Evolutionary conservation across 2,888 invertebrate genomes (phyloP).

Genomic region (Rugalucina vietnamica): DNA sequence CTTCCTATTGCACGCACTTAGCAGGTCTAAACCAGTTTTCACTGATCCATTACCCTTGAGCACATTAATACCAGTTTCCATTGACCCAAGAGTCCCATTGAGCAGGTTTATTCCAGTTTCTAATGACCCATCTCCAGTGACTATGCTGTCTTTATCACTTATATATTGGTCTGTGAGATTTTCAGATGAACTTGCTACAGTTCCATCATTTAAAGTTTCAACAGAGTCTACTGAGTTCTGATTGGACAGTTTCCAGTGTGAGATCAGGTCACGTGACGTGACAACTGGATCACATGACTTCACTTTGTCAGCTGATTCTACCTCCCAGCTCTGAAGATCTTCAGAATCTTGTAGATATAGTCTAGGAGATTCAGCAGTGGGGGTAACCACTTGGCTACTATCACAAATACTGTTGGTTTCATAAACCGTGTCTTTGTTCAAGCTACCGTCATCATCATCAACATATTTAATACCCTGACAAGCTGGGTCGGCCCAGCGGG

Average conservation of each 20-base stretch:
- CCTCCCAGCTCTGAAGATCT: conserved; percentile 45
- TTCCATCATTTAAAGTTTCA: not conserved
- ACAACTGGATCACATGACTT: conserved; percentile 51
- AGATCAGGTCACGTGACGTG: conserved; percentile 15
- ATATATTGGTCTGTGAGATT: conserved; percentile 2
- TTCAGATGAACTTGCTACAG: conserved; percentile 13
- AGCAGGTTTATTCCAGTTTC: too few relatives aligned
- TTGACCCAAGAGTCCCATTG: not conserved
- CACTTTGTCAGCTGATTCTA: conserved; percentile 38
- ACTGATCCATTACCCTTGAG: not conserved
- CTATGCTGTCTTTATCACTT: not conserved
- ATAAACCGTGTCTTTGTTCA: conserved; percentile 45
- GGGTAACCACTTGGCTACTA: conserved; percentile 70
- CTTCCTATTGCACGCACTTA: conserved; percentile 33
- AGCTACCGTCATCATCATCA: conserved; percentile 86
- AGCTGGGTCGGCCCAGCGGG: conserved; percentile 83
- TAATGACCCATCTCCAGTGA: not conserved
- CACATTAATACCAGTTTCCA: not conserved
- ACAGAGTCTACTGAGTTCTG: not conserved
- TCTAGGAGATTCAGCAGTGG: conserved; percentile 61
- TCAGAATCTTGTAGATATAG: conserved; percentile 59
- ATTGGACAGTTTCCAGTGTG: conserved; percentile 1
- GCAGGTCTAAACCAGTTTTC: not conserved
- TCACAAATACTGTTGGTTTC: conserved; percentile 69
- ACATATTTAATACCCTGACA: conserved; percentile 86